A percentile compares a stretch with the other conserved stretches of the same genome.
Evolutionary conservation across 1,140 invertebrate species (phyloP).

Genomic region (Hycleus cichorii): DNA sequence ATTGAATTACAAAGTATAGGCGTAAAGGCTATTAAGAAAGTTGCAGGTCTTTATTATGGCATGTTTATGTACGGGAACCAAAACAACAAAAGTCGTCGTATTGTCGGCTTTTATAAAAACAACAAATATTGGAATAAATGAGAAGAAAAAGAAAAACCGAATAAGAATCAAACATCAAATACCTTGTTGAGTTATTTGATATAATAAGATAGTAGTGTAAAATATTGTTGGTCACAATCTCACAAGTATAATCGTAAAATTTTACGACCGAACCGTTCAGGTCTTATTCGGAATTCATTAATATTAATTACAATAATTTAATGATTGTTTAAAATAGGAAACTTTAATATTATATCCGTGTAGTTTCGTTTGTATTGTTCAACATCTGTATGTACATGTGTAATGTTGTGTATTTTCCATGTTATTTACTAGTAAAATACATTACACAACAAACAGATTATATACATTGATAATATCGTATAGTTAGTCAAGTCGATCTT

Average conservation of each 20-base stretch:
- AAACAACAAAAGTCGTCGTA: not conserved
- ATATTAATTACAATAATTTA: conserved; percentile 9
- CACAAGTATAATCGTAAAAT: conserved; percentile 12
- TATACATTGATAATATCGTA: not conserved
- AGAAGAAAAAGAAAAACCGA: not conserved
- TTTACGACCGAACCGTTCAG: conserved; percentile 5
- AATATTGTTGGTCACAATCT: conserved; percentile 11
- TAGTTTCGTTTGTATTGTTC: not conserved
- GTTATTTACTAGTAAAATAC: conserved; percentile 13
- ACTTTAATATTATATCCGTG: too few species aligned
- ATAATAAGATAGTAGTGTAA: conserved; percentile 18
- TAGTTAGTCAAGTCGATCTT: not conserved
- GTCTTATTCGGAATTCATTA: conserved; percentile 18
- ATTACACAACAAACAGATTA: not conserved
- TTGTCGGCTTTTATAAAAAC: too few species aligned
- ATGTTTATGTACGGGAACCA: conserved; percentile 3
- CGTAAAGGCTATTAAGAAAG: conserved; percentile 14
- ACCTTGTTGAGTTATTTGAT: not conserved
- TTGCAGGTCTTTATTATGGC: conserved; percentile 17
- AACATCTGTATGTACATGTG: conserved; percentile 12
- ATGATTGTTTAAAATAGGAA: too few species aligned
- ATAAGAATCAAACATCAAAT: not conserved
- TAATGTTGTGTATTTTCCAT: conserved; percentile 15
- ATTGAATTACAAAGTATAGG: conserved; percentile 6
- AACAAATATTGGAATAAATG: too few species aligned